phyloP scores from a whole-genome alignment of 1,140 invertebrate genomes.

The Augochlora pura region DNA sequence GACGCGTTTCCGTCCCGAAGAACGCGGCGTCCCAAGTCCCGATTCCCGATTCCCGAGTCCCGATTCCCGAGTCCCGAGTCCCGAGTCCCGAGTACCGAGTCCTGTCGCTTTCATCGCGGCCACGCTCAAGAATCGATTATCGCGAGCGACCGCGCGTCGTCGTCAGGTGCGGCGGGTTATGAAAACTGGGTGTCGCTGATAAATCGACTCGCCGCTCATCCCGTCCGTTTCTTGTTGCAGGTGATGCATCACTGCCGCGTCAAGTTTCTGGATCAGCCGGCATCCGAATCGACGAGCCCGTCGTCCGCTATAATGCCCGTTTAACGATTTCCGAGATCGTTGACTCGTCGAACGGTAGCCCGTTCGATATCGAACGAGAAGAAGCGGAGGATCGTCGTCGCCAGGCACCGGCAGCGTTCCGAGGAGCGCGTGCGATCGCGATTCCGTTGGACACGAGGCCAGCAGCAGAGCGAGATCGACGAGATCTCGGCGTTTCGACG shows the following conservation, averaged over 20 bases:
- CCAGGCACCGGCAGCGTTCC: neutral
- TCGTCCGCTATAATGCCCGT: constrained; percentile 40
- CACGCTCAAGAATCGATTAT: no score
- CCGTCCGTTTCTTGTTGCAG: constrained; percentile 51
- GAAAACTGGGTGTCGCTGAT: neutral
- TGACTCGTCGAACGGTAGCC: neutral
- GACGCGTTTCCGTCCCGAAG: neutral
- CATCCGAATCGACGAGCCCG: constrained; percentile 20
- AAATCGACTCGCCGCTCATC: neutral
- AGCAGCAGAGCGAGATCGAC: neutral
- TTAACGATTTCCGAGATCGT: constrained; percentile 33
- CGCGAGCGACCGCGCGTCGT: no score
- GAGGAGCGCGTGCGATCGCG: no score
- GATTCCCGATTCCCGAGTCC: no score
- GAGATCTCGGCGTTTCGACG: no score
- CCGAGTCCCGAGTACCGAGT: no score
- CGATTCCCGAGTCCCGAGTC: no score
- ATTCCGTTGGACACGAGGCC: neutral
- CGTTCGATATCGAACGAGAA: no score
- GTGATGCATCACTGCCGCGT: constrained; percentile 65
- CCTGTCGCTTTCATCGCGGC: no score
- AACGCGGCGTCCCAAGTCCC: no score
- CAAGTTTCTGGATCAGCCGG: constrained; percentile 12
- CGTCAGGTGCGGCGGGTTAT: neutral
- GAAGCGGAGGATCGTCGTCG: no score